These are phyloP conservation scores for Marcusenius ussheri DNA, from an alignment of 2,113 vertebrate species.

Conservation along the genomic window DNA sequence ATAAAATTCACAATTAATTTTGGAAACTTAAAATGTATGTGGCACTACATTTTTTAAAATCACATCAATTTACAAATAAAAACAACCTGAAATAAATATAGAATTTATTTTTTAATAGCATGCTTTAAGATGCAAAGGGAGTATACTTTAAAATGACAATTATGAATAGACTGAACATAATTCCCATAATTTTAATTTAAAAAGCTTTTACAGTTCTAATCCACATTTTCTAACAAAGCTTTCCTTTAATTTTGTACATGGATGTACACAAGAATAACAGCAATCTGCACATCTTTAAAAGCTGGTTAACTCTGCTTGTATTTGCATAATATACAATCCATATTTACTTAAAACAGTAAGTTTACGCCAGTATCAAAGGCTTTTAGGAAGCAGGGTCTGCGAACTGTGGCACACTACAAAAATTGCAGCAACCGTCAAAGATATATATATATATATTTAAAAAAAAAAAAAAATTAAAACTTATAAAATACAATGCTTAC, in stretches of 20 bases:
- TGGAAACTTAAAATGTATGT: slow-evolving; percentile 26
- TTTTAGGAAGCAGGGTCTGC: slow-evolving; percentile 51
- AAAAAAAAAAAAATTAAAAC: slow-evolving; percentile 40
- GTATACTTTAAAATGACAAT: slow-evolving; percentile 30
- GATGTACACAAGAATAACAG: slow-evolving; percentile 32
- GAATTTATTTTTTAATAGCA: slow-evolving; percentile 33
- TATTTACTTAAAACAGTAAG: slow-evolving; percentile 36
- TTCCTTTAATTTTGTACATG: slow-evolving; percentile 22
- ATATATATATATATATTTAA: slow-evolving; percentile 40
- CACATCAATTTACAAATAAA: slow-evolving; percentile 26
- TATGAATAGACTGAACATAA: slow-evolving; percentile 30
- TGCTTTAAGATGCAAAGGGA: slow-evolving; percentile 36
- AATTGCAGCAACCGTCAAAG: slow-evolving; percentile 40
- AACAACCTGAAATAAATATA: slow-evolving; percentile 37
- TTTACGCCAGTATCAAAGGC: slow-evolving; percentile 58
- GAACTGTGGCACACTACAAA: slow-evolving; percentile 67
- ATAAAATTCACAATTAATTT: slow-evolving; percentile 31
- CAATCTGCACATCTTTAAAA: slow-evolving; percentile 58
- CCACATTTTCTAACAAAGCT: slow-evolving; percentile 26
- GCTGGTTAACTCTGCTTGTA: slow-evolving; percentile 65
- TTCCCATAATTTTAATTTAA: slow-evolving; percentile 42
- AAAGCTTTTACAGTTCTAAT: slow-evolving; percentile 33
- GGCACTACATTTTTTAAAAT: slow-evolving; percentile 35
- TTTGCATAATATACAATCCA: slow-evolving; percentile 61
- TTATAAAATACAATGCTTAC: slow-evolving; percentile 55